Conservation (phyloP, 2,113 vertebrate genomes). For the Rhinopomastus cyanomelas region DNA sequence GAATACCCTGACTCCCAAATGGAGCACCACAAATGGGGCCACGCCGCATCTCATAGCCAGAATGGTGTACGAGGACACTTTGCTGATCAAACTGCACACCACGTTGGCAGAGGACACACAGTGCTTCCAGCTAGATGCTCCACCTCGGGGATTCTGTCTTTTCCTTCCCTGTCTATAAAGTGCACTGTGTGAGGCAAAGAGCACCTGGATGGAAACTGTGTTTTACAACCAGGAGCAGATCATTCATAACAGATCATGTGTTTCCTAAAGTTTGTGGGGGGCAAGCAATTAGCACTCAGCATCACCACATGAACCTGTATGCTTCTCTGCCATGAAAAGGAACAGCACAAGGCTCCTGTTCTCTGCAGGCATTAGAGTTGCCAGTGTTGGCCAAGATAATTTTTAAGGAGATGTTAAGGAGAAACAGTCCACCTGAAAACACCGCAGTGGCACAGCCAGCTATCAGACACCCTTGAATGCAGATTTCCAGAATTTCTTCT, state of each 20-base stretch:
- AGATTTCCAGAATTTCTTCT: not conserved
- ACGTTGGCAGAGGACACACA: not conserved
- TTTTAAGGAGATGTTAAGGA: not conserved
- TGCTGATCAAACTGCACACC: not conserved
- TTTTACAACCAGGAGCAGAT: not conserved
- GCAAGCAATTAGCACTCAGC: not conserved
- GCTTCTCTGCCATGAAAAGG: not conserved
- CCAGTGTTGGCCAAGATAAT: not conserved
- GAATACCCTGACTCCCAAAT: not conserved
- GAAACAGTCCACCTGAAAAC: not conserved
- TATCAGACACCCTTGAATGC: not conserved
- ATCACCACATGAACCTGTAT: not conserved
- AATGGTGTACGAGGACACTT: not conserved
- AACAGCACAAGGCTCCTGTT: not conserved
- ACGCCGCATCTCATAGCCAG: conserved; percentile 9
- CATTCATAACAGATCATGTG: not conserved
- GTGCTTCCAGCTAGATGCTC: not conserved
- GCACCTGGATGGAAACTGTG: not conserved
- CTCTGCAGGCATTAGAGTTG: not conserved
- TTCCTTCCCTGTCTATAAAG: not conserved
- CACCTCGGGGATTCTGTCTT: not conserved
- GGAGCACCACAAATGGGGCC: no score
- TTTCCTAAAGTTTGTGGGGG: not conserved
- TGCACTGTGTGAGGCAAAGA: not conserved
- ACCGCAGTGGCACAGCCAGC: not conserved